These are phyloP conservation scores for Platysteira castanea DNA, from an alignment of 2,113 vertebrate genomes.

Conservation along the genomic window DNA sequence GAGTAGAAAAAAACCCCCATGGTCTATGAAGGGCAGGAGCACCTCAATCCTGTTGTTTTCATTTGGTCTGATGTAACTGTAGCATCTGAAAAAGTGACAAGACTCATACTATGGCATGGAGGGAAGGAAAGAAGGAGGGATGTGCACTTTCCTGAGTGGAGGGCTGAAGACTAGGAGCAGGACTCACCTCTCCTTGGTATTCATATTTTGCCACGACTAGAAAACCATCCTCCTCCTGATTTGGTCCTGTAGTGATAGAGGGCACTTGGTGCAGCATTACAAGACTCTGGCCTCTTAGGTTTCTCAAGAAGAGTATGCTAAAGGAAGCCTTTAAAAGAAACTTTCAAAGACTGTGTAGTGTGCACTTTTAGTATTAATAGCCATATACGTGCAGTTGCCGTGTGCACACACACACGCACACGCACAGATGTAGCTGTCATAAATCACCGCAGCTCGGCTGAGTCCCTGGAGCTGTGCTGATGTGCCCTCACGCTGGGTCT, in stretches of 20 bases:
- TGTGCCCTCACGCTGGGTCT: background rate
- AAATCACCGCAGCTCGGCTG: background rate
- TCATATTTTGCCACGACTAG: background rate
- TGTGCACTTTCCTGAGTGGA: background rate
- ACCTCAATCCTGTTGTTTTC: background rate
- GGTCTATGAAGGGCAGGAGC: background rate
- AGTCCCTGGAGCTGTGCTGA: background rate
- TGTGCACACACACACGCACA: no score
- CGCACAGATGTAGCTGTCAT: background rate
- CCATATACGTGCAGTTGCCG: background rate
- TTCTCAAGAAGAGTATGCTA: background rate
- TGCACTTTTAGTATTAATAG: background rate
- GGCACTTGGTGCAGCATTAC: background rate
- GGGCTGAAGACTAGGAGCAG: background rate
- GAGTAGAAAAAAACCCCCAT: fast-evolving
- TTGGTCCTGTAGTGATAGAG: background rate
- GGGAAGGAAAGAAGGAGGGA: background rate
- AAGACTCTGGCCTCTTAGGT: background rate
- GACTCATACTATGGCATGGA: background rate
- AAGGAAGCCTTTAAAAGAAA: background rate
- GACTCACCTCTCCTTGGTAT: background rate
- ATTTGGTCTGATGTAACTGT: background rate
- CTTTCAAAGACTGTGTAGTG: background rate
- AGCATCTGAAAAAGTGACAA: background rate
- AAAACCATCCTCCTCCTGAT: background rate